Percentiles rank a stretch among this genome's conserved stretches.
Evolutionary conservation across 2,113 vertebrate genomes (phyloP).

Genomic region (Lucifuga dentata): DNA sequence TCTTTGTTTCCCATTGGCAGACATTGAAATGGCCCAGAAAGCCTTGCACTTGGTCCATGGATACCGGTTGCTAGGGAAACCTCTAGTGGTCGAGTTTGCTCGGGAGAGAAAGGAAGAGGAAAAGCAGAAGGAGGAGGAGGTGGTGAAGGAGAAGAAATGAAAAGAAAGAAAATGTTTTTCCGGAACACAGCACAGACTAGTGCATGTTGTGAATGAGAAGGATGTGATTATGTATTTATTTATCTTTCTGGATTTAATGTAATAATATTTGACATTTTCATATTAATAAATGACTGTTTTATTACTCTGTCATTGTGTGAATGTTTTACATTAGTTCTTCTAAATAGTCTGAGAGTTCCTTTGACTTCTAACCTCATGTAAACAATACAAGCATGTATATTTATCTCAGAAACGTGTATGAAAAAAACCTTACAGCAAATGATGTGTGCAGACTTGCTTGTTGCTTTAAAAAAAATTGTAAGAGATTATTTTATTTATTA

Average conservation of each 20-base stretch:
- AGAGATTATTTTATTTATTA: too few species aligned
- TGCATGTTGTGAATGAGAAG: neutral
- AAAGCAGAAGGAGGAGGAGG: constrained; percentile 37
- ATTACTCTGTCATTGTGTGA: too few species aligned
- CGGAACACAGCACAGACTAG: neutral
- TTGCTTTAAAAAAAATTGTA: too few species aligned
- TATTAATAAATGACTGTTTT: constrained; percentile 17
- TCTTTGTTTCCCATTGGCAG: constrained; percentile 73
- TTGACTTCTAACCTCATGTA: too few species aligned
- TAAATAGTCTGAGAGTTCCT: too few species aligned
- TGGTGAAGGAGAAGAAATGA: constrained; percentile 9
- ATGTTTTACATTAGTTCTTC: too few species aligned
- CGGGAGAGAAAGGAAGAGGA: constrained; percentile 77
- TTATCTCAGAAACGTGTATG: too few species aligned
- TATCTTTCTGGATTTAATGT: neutral
- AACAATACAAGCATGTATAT: too few species aligned
- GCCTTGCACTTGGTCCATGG: constrained; percentile 89
- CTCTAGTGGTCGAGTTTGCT: constrained; percentile 92
- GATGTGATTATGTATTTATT: neutral
- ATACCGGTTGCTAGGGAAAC: constrained; percentile 89
- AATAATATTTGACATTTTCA: neutral
- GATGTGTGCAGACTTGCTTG: too few species aligned
- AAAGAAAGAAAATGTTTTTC: neutral
- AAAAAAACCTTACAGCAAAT: too few species aligned
- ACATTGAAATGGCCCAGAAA: constrained; percentile 77